Evolutionary conservation across 2,888 invertebrate genomes (phyloP).

Genomic region (Ophion slaviceki): DNA sequence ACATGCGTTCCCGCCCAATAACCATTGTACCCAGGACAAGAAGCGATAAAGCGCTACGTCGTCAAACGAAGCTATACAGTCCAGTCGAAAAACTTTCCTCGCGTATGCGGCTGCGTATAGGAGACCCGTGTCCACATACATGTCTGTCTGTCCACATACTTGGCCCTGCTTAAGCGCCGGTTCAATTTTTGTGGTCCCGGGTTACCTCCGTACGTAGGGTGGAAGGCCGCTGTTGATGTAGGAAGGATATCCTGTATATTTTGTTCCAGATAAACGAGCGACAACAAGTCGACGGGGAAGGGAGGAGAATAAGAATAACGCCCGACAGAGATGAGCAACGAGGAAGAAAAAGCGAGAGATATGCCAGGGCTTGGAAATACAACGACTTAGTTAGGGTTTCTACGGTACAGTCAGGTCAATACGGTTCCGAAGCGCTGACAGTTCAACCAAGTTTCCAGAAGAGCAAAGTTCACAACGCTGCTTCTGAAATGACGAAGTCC

Average conservation of each 20-base stretch:
- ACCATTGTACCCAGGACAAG: conserved; percentile 39
- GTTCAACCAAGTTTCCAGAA: neutral
- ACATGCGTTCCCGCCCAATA: conserved; percentile 33
- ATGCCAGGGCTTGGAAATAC: conserved; percentile 12
- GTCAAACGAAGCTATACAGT: conserved; percentile 41
- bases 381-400: conserved; percentile 4
- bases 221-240: conserved; percentile 6
- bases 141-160: neutral
- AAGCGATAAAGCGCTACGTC: conserved; percentile 26
- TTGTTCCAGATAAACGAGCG: conserved; percentile 39
- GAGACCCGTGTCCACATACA: neutral
- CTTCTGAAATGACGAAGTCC: neutral
- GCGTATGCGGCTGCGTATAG: neutral
- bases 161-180: neutral
- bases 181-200: conserved; percentile 28
- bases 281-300: neutral
- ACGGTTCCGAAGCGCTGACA: neutral
- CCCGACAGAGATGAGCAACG: conserved; percentile 30
- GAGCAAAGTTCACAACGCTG: neutral
- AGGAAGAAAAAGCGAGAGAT: conserved; percentile 32
- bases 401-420: conserved; percentile 12
- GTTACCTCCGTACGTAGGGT: neutral
- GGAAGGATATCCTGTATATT: conserved; percentile 32
- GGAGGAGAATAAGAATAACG: conserved; percentile 40
- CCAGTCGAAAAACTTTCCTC: conserved; percentile 26